A percentile compares a stretch with the other conserved stretches of the same genome.
These are phyloP conservation scores for Cydia splendana DNA, from an alignment of 1,140 invertebrate species.

Conservation along the genomic window DNA sequence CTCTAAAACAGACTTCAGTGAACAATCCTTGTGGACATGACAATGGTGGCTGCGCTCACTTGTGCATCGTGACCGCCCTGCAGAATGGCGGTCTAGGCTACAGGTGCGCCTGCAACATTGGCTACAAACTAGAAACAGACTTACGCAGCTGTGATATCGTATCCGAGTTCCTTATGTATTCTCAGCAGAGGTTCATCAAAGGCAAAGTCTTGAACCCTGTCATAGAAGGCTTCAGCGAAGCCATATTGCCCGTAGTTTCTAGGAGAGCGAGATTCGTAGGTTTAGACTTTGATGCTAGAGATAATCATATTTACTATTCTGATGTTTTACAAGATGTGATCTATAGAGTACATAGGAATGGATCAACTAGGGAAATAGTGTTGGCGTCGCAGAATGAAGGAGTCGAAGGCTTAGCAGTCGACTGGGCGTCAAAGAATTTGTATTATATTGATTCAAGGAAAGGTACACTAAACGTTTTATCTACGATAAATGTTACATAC, in stretches of 20 bases:
- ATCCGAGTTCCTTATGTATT: conserved; percentile 97
- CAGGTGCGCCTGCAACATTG: conserved; percentile 96
- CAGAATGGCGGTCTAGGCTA: conserved; percentile 91
- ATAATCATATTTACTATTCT: conserved; percentile 97
- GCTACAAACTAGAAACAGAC: conserved; percentile 88
- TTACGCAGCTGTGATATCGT: conserved; percentile 92
- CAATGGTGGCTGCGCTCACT: conserved; percentile 96
- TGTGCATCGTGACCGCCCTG: conserved; percentile 95
- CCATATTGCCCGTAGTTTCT: conserved; percentile 94
- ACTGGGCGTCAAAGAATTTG: conserved; percentile 98
- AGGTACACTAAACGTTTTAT: conserved; percentile 96
- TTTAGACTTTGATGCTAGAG: conserved; percentile 96
- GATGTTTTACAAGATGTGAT: conserved; percentile 98
- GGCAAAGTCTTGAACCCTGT: conserved; percentile 95
- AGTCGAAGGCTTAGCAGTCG: conserved; percentile 97
- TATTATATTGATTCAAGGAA: conserved; percentile 99
- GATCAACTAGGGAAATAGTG: conserved; percentile 94
- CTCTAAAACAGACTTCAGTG: conserved; percentile 86
- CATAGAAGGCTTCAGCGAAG: conserved; percentile 95
- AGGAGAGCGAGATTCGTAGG: conserved; percentile 96
- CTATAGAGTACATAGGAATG: conserved; percentile 93
- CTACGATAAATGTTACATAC: conserved; percentile 91
- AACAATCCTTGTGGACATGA: conserved; percentile 94
- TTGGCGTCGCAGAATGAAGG: conserved; percentile 98
- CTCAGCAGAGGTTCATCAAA: conserved; percentile 97